Conservation (phyloP, 2,888 invertebrate genomes). For the Chymomyza caudatula region DNA sequence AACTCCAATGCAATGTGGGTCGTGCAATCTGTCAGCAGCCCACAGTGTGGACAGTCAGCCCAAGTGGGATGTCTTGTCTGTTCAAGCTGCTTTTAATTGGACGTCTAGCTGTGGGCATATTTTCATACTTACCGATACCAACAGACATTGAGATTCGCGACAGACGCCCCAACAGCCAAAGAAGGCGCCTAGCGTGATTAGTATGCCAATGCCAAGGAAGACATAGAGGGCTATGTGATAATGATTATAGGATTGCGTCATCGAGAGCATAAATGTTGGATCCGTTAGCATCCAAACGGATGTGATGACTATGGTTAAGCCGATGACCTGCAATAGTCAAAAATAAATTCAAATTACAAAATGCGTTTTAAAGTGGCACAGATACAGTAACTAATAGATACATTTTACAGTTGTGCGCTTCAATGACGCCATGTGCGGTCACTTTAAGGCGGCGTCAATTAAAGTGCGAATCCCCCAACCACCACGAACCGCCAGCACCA, state of each 20-base stretch:
- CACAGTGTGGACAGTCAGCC: constrained; percentile 22
- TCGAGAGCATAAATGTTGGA: constrained; percentile 85
- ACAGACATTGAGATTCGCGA: constrained; percentile 87
- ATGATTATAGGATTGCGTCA: constrained; percentile 79
- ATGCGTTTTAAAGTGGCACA: background rate
- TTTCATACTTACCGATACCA: constrained; percentile 83
- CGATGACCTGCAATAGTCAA: constrained; percentile 81
- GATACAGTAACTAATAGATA: constrained; percentile 17
- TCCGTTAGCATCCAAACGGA: constrained; percentile 89
- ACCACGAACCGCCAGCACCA: background rate
- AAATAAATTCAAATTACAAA: constrained; percentile 4
- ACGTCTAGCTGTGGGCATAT: constrained; percentile 2
- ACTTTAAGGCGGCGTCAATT: constrained; percentile 45
- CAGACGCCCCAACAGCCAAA: constrained; percentile 91
- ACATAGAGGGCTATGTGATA: constrained; percentile 84
- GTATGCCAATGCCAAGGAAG: constrained; percentile 84
- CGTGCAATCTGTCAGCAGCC: background rate
- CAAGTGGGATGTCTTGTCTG: constrained; percentile 32
- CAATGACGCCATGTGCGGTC: constrained; percentile 39
- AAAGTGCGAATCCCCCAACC: constrained; percentile 24
- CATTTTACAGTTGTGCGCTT: constrained; percentile 16
- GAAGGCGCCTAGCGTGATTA: constrained; percentile 87
- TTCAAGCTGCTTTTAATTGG: constrained; percentile 24
- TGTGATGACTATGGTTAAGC: constrained; percentile 83
- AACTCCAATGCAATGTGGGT: constrained; percentile 30